A percentile compares a stretch with the other conserved stretches of the same genome.
Conservation (phyloP, 2,797 vertebrate species). For the Hydrophis major region DNA sequence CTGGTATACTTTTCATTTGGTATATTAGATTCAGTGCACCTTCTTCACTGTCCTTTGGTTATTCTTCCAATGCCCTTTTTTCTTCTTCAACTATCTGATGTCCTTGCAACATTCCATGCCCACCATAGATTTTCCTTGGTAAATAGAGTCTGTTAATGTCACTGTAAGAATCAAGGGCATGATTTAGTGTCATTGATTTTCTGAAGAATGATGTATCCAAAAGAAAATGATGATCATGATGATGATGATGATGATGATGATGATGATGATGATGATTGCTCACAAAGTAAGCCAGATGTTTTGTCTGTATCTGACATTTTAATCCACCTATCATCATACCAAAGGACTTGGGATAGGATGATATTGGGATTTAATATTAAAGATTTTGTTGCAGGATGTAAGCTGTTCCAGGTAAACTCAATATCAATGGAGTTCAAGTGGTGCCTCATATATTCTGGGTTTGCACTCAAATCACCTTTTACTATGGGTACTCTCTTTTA, state of each 20-base stretch:
- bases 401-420: not conserved
- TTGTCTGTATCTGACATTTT: not conserved
- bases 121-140: too few relatives aligned
- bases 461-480: not conserved
- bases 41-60: not conserved
- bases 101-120: not conserved
- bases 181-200: not conserved
- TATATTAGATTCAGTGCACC: not conserved
- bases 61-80: not conserved
- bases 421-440: not conserved
- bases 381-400: not conserved
- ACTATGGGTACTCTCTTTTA: not conserved
- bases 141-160: not conserved
- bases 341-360: not conserved
- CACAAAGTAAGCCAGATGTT: not conserved
- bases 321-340: not conserved
- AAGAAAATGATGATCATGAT: too few relatives aligned
- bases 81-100: not conserved
- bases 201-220: not conserved
- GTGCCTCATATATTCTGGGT: not conserved
- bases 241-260: too few relatives aligned
- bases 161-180: not conserved
- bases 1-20: not conserved
- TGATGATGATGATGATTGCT: too few relatives aligned
- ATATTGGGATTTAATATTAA: not conserved